Evolutionary conservation across 2,888 invertebrate genomes (phyloP).

Genomic region (Hydrotaea cyrtoneurina): DNA sequence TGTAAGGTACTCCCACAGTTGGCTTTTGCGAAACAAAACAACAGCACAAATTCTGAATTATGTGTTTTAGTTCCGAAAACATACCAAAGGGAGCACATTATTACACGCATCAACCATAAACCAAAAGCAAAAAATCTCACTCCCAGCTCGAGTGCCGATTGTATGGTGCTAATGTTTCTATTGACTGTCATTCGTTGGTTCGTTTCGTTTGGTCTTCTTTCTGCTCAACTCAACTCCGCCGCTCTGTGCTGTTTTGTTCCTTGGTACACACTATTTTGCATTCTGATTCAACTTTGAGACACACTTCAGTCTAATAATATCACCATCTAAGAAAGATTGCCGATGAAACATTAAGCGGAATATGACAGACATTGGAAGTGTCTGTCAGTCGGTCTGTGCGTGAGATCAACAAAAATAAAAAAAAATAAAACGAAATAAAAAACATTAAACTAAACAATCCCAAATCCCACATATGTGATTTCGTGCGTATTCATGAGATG

Average conservation of each 20-base stretch:
- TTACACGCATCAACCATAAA: constrained; percentile 39
- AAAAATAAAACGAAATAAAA: neutral
- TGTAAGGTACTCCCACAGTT: constrained; percentile 57
- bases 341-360: constrained; percentile 58
- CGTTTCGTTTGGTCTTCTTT: constrained; percentile 22
- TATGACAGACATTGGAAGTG: constrained; percentile 42
- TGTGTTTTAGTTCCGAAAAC: too few relatives aligned
- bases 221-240: neutral
- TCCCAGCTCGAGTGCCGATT: constrained; percentile 2
- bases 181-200: constrained; percentile 51
- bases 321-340: constrained; percentile 60
- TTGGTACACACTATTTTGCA: constrained; percentile 50
- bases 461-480: constrained; percentile 36
- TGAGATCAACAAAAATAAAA: constrained; percentile 55
- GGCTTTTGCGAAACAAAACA: constrained; percentile 46
- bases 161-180: constrained; percentile 61
- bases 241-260: neutral
- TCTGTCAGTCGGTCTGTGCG: constrained; percentile 46
- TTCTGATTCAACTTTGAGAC: constrained; percentile 61
- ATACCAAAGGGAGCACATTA: too few relatives aligned
- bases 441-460: constrained; percentile 21
- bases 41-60: constrained; percentile 25
- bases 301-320: constrained; percentile 64
- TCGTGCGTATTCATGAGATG: constrained; percentile 8
- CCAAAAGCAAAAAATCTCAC: constrained; percentile 52